Conservation (phyloP, 2,797 vertebrate genomes). For the Eupleurogrammus muticus region DNA sequence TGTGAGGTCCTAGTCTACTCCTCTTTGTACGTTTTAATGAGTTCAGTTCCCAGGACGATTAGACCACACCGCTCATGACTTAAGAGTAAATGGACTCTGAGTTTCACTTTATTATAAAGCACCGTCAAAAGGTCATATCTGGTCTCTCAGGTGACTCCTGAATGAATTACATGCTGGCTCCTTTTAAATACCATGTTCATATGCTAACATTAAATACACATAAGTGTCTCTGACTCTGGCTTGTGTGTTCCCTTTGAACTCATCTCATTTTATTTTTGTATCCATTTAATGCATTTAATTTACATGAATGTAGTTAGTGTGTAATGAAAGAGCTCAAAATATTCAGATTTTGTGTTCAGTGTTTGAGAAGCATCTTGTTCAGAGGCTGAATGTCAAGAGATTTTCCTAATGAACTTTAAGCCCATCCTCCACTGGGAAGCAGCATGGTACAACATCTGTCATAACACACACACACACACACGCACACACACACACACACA, state of each 20-base stretch:
- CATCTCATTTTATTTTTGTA: constrained; percentile 10
- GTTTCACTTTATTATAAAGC: constrained; percentile 57
- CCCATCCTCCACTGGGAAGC: constrained; percentile 69
- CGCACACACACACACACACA: constrained; percentile 50
- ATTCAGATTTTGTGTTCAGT: constrained; percentile 30
- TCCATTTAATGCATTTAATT: neutral
- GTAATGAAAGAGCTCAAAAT: constrained; percentile 23
- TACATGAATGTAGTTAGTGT: neutral
- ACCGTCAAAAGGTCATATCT: constrained; percentile 65
- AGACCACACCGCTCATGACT: constrained; percentile 17
- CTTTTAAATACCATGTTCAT: constrained; percentile 61
- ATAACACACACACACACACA: constrained; percentile 65
- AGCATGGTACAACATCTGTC: constrained; percentile 77
- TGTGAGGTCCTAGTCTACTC: neutral
- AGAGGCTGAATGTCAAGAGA: constrained; percentile 67
- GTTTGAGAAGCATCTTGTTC: constrained; percentile 67
- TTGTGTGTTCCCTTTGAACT: constrained; percentile 38
- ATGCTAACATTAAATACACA: constrained; percentile 64
- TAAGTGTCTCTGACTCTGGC: constrained; percentile 17
- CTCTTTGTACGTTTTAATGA: constrained; percentile 48
- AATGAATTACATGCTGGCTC: constrained; percentile 59
- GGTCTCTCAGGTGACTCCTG: constrained; percentile 62
- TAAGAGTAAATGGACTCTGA: constrained; percentile 29
- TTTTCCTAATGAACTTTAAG: constrained; percentile 65
- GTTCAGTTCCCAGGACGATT: constrained; percentile 50